Evolutionary conservation across 2,797 vertebrate species (phyloP), one percentile per base, ranked within the genome.

Genomic region (Eupleurogrammus muticus): DNA sequence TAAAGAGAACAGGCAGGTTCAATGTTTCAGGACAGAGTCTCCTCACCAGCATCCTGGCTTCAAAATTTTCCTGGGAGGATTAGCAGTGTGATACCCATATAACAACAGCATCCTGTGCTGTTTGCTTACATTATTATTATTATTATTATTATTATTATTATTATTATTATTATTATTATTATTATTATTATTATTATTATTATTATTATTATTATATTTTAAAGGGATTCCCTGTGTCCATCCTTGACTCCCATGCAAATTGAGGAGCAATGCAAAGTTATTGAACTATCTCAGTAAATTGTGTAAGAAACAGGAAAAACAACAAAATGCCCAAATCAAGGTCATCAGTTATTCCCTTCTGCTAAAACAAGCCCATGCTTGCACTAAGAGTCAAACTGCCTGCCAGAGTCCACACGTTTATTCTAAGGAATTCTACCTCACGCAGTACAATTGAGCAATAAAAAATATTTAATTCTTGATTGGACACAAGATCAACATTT

Each of bases 401-500:
- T n/a, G n/a, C n/a, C 36, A 42, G 16, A 8, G 17, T 56, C 14
- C 14, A 50, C 50, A 47, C 7, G 14, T 56, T 17, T 7, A 44
- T 58, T 57, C 40, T 32, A 19, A 62, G 58, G 19, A 51, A 40
- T 69, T 51, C 64, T 34, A 54, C 49, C 64, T 64, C 58, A 61
- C 36, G 32, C n/a, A 5, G 42, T 14, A 55, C 52, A 62, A 58
- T 1, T 51, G 60, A 78, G 73, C n/a, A 13, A 73, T 69, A 64
- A 57, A 80, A 61, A 57, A 67, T 21, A 82, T 62, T 59, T 69
- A 64, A 78, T 80, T 69, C 70, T 57, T 59, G 13, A 82, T 80
- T 73, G 56, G 73, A 74, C 59, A 34, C 52, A 40, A 92, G 94
- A 96, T 96, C 94, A 95, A 77, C 73, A 95, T 95, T 94, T 95